These are phyloP conservation scores for Macrochelys suwanniensis DNA, from an alignment of 2,797 vertebrate species.

Conservation along the genomic window DNA sequence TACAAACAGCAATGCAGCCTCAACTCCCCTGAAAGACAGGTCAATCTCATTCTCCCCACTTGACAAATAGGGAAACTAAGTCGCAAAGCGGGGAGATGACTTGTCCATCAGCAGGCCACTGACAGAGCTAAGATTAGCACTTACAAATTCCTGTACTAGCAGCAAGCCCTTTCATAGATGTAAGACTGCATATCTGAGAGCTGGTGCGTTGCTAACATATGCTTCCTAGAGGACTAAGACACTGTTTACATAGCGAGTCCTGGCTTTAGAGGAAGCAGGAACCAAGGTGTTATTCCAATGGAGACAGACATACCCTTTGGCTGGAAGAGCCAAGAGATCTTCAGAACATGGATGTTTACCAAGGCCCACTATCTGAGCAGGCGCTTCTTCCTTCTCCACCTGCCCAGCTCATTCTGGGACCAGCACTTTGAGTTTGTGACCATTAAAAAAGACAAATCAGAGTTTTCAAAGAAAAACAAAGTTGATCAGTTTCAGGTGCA, in stretches of 20 bases:
- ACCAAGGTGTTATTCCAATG: not conserved
- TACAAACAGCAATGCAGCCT: not conserved
- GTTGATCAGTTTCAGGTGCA: not conserved
- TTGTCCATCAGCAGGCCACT: rapidly evolving
- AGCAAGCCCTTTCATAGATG: not conserved
- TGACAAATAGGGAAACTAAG: not conserved
- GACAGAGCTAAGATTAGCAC: not conserved
- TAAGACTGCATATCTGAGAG: not conserved
- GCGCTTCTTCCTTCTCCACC: not conserved
- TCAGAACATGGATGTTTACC: not conserved
- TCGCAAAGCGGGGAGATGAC: not conserved
- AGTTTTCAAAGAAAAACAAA: conserved; percentile 29
- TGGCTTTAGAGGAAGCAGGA: not conserved
- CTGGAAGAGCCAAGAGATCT: not conserved
- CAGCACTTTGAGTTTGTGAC: not conserved
- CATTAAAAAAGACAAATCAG: not conserved
- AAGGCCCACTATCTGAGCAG: not conserved
- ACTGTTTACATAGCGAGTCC: not conserved
- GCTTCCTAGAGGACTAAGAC: not conserved
- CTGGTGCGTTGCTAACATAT: rapidly evolving
- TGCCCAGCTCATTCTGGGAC: conserved; percentile 19
- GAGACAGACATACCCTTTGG: not conserved
- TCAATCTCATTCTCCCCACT: not conserved
- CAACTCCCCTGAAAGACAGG: not conserved
- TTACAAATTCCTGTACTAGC: not conserved